Evolutionary conservation across 2,113 vertebrate genomes (phyloP), one percentile per base, ranked within the genome.

Genomic region (Tragelaphus buxtoni): DNA sequence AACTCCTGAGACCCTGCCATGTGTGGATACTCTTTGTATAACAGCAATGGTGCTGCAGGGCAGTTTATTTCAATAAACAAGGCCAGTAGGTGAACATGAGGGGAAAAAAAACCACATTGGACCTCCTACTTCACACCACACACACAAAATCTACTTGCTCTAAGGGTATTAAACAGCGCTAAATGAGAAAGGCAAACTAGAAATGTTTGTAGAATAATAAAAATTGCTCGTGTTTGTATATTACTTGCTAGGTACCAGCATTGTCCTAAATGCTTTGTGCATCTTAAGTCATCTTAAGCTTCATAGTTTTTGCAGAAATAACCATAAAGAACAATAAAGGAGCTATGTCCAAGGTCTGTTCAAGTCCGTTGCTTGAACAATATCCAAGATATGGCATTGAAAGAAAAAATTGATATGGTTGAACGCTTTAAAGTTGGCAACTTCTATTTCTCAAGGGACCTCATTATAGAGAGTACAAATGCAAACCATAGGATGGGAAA

Each of bases 11-110:
- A 4, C 56, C 30, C 8, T 35, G 51, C 32, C 5, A 0, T 2
- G 13, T 2, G 7, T 2, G 51, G 45, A 7, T 11, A 3, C 4
- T 45, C 26, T 51, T 32, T 18, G 6, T 12, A 24, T 9, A 22
- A 58, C 13, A 39, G 22, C 0, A 0, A 65, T 0, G 28, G 14
- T 14, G 0, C 22, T 6, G 3, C 53, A 18, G 47, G 17, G 49
- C 32, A 2, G 12, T 7, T 24, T 11, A 30, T 16, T 56, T 65
- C 60, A 30, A 26, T 16, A 61, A 77, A 8, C n/a, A 84, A 92
- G 35, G 17, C 49, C 26, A 42, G 18, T 0, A 60, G 55, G 69
- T 49, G 28, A 74, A 49, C 16, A 55, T 0, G 10, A 14, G 14
- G 35, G 79, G 26, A 22, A 5, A n/a, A 26, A 74, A 74, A 74